These are phyloP conservation scores for Rachycentron canadum DNA, from an alignment of 2,797 vertebrate species.

Conservation along the genomic window DNA sequence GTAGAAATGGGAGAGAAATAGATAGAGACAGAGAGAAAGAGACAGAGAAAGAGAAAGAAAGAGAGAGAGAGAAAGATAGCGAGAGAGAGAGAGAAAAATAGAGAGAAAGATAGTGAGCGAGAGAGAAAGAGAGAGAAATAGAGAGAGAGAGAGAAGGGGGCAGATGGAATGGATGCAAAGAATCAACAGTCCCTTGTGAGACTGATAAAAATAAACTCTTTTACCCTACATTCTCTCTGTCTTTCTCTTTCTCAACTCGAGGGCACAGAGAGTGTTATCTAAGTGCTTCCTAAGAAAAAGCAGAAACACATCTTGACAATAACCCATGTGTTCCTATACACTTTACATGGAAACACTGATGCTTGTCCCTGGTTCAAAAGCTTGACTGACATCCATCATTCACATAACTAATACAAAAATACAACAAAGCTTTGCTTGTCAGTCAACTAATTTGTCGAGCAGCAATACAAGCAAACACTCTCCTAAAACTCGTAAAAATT, in stretches of 20 bases:
- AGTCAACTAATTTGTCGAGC: slow-evolving; percentile 51
- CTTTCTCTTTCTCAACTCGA: slow-evolving; percentile 67
- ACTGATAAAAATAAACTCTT: slow-evolving; percentile 88
- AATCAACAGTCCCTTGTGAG: slow-evolving; percentile 87
- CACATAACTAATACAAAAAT: slow-evolving; percentile 45
- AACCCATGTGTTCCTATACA: slow-evolving; percentile 49
- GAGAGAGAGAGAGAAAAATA: slow-evolving; percentile 30
- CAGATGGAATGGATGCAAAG: slow-evolving; percentile 81
- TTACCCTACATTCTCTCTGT: slow-evolving; percentile 85
- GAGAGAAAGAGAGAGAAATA: slow-evolving; percentile 4
- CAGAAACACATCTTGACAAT: slow-evolving; percentile 63
- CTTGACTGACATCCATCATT: slow-evolving; percentile 21
- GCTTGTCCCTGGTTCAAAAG: slow-evolving; percentile 31
- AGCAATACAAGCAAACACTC: slow-evolving; percentile 30
- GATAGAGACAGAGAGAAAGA: slow-evolving; percentile 48
- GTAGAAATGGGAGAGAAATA: slow-evolving; percentile 32
- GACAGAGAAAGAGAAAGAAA: slow-evolving; percentile 13
- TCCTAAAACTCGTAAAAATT: background rate
- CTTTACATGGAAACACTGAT: slow-evolving; percentile 29
- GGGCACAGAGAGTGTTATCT: slow-evolving; percentile 71
- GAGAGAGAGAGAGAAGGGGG: slow-evolving; percentile 45
- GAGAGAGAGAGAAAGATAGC: slow-evolving; percentile 44
- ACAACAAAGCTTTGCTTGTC: slow-evolving; percentile 15
- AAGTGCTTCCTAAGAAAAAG: slow-evolving; percentile 73
- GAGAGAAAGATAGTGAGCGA: slow-evolving; percentile 53